Base-by-base conservation (phyloP, 2,888 invertebrate genomes). In the Apantesis nais region DNA sequence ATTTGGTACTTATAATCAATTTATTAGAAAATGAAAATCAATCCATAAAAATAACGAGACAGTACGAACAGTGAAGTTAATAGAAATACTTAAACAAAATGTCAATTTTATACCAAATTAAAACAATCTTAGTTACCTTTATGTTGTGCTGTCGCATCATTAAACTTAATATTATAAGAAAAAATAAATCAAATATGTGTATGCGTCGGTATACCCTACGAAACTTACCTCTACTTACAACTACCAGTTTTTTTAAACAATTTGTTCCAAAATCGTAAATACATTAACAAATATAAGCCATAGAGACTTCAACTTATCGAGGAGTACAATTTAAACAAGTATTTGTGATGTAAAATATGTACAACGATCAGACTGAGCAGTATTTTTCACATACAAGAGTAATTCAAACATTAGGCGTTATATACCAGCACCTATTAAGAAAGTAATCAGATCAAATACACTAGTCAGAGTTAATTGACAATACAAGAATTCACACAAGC, bases 21-120 rank as follows among this genome's bases (percentile, higher is more conserved):
- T 94, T 94, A 93, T 92, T 92, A 89, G 89, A 93, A 94, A 90
- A 90, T 86, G 90, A 93, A 85, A 93, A 93, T 92, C 91, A 93
- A 93, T 92, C 89, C 88, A 91, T 92, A 93, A 89, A 92, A 93
- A 90, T 90, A 90, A 92, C 91, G 91, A 92, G 77, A 88, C 87
- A 87, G 89, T 88, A 88, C 85, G 85, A 87, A 88, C 86, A 86
- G 81, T 82, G 81, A 82, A 87, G 89, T 94, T 93, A 93, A 91
- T 92, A 89, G 78, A 87, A 87, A 78, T 83, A 82, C 81, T 82
- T 86, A 82, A 78, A 81, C 75, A 80, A 88, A 88, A 92, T 91
- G 91, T 93, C 93, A 92, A 91, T 83, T 87, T 88, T 88, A 89
- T 80, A 85, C 75, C 78, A 89, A 90, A 89, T 88, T 84, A 89